Conservation (phyloP, 2,888 invertebrate genomes). For the Salpingus planirostris region DNA sequence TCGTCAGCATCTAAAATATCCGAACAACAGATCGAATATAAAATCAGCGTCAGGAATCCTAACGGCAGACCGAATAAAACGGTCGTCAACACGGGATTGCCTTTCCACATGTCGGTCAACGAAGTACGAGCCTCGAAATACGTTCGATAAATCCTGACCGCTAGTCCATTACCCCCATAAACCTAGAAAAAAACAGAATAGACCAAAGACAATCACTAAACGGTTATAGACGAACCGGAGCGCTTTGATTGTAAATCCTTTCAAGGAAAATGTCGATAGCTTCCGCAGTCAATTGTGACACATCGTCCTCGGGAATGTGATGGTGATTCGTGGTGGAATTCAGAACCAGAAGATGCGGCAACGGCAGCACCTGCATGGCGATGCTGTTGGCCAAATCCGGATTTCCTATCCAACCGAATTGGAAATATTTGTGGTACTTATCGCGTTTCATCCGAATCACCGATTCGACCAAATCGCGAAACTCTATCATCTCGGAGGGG, state of each 20-base stretch:
- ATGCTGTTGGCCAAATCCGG: conserved; percentile 89
- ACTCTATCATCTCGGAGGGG: conserved; percentile 66
- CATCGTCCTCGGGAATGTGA: conserved; percentile 65
- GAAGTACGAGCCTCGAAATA: conserved; percentile 78
- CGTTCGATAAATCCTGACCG: conserved; percentile 66
- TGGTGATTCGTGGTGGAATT: conserved; percentile 90
- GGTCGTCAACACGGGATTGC: conserved; percentile 87
- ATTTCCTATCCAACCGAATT: conserved; percentile 93
- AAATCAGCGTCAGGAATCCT: conserved; percentile 86
- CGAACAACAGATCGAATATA: conserved; percentile 93
- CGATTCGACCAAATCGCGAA: conserved; percentile 72
- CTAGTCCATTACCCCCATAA: conserved; percentile 76
- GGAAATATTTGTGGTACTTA: conserved; percentile 69
- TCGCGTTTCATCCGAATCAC: conserved; percentile 58
- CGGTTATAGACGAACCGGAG: conserved; percentile 55
- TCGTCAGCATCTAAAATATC: conserved; percentile 90
- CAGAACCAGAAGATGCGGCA: conserved; percentile 82
- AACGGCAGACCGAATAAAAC: conserved; percentile 91
- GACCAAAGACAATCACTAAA: not conserved
- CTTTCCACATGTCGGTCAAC: conserved; percentile 79
- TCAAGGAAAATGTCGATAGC: conserved; percentile 68
- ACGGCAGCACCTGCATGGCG: conserved; percentile 74
- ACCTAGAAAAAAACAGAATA: conserved; percentile 45
- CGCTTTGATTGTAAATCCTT: conserved; percentile 66
- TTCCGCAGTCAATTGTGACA: conserved; percentile 40